These are phyloP conservation scores for Ceriagrion tenellum DNA, from an alignment of 2,888 invertebrate genomes.

Conservation along the genomic window DNA sequence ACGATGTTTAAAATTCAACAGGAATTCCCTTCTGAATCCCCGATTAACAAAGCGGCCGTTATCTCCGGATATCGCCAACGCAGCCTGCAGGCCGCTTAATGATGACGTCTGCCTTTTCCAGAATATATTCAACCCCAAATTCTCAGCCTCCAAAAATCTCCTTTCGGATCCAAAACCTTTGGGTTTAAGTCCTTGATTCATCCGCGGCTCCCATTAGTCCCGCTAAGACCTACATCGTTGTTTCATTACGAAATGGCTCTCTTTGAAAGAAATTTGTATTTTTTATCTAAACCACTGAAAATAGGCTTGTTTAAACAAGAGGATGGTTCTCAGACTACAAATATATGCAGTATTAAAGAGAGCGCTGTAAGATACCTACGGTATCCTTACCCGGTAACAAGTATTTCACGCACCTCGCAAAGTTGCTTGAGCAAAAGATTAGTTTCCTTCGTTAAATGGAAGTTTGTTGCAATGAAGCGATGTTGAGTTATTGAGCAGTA, in stretches of 20 bases:
- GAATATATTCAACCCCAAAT: background rate
- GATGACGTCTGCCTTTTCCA: background rate
- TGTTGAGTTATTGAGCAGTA: too few species aligned
- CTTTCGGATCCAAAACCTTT: background rate
- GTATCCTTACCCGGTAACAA: too few species aligned
- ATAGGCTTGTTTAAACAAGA: too few species aligned
- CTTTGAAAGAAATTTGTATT: background rate
- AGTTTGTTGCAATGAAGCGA: too few species aligned
- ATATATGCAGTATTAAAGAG: too few species aligned
- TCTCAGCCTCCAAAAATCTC: background rate
- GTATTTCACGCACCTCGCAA: too few species aligned
- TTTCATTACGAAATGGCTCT: background rate
- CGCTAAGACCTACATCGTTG: background rate
- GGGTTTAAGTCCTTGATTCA: background rate
- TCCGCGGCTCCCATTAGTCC: background rate
- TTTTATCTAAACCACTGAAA: too few species aligned
- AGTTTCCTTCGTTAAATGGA: too few species aligned
- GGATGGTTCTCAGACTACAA: too few species aligned
- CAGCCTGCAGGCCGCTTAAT: background rate
- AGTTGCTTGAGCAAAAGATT: too few species aligned
- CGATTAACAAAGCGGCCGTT: background rate
- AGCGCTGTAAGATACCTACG: too few species aligned
- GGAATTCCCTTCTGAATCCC: background rate
- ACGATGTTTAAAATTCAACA: conserved; percentile 13
- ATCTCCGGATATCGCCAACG: background rate